These are phyloP conservation scores for Drosophila dunni DNA, from an alignment of 1,140 invertebrate genomes.

Conservation along the genomic window DNA sequence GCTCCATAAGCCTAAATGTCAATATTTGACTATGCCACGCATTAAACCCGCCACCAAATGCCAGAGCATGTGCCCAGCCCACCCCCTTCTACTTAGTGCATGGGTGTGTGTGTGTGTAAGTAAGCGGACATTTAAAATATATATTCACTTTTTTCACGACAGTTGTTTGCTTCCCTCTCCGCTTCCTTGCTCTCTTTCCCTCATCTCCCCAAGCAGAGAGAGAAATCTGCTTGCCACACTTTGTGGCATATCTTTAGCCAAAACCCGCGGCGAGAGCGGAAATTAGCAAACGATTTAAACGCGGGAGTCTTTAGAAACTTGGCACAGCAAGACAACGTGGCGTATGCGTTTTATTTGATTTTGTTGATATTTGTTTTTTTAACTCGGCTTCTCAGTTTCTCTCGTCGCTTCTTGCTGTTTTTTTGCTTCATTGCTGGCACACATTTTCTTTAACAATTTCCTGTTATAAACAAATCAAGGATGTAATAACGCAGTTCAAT, in stretches of 20 bases:
- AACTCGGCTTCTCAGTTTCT: background rate
- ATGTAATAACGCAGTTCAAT: conserved; percentile 82
- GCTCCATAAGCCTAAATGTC: conserved; percentile 77
- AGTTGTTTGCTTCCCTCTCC: conserved; percentile 38
- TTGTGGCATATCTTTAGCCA: conserved; percentile 50
- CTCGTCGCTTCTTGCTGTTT: conserved; percentile 6
- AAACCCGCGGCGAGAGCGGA: conserved; percentile 63
- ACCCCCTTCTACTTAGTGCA: background rate
- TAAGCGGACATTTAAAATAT: conserved; percentile 64
- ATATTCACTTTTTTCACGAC: conserved; percentile 32
- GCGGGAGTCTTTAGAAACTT: conserved; percentile 14
- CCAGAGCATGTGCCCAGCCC: conserved; percentile 62
- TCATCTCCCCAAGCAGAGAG: too few species aligned
- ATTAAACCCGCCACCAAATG: conserved; percentile 59
- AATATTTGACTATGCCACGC: conserved; percentile 77
- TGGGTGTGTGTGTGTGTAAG: conserved; percentile 17
- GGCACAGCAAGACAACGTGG: conserved; percentile 41
- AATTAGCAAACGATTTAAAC: conserved; percentile 81
- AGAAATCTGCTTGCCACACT: too few species aligned
- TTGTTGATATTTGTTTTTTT: conserved; percentile 44
- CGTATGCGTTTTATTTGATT: conserved; percentile 75
- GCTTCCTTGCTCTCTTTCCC: background rate
- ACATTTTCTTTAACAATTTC: conserved; percentile 79
- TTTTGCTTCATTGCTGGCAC: conserved; percentile 24
- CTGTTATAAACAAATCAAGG: conserved; percentile 82